Base-by-base conservation (phyloP, 2,888 invertebrate genomes). In the Neoascia interrupta region DNA sequence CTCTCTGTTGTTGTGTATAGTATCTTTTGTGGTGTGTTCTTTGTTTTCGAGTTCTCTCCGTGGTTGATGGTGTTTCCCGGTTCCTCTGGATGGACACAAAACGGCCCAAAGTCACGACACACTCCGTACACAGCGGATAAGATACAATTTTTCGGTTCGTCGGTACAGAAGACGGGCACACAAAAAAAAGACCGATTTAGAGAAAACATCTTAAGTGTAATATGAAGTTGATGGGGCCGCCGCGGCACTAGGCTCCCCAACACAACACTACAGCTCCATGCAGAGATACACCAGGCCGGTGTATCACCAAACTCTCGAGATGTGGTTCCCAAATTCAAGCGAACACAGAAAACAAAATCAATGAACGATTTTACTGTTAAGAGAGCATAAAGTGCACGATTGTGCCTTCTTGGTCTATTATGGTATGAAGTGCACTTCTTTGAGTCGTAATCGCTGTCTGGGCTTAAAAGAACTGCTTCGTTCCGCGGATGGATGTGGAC, bases 341-440 rank as follows among this genome's bases (percentile, higher is more conserved):
- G 53, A 70, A 61, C 61, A 70, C 64, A 64, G 63, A 70, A 64
- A 72, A 68, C 66, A 56, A 79, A 79, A 79, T 73, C 72, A 79
- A 79, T 79, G 79, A 79, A 79, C 79, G 79, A 66, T 79, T 76
- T 79, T 79, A 79, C 79, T 79, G 79, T 79, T 79, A 79, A 79
- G 66, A 79, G 72, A 79, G 79, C 79, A 79, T 73, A 79, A 73
- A 79, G 72, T 79, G 79, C 79, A 79, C 79, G 79, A 79, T 73
- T 79, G 79, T 79, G 49, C 66, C 61, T 79, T 74, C 53, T 53
- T 66, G 54, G 58, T 61, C 51, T 66, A 72, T 72, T 66, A 53
- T 70, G n/a, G 47, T 61, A 61, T 70, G 53, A 61, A 70, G 70
- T 70, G 61, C 54, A 70, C 70, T 70, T 70, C 70, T 70, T 19